Conservation (phyloP, 2,113 vertebrate genomes). For the Amphiprion percula region DNA sequence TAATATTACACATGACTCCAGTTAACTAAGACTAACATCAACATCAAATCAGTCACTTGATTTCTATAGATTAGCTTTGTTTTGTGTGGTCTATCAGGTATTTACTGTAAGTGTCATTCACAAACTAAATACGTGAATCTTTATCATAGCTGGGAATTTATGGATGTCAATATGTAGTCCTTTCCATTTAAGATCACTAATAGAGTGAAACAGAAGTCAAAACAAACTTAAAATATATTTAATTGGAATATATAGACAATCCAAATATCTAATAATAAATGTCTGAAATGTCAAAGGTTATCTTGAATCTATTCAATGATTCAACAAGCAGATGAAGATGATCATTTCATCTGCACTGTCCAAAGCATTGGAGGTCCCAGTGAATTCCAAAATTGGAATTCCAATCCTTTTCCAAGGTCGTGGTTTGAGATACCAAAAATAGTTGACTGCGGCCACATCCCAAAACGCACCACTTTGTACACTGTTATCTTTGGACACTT, state of each 20-base stretch:
- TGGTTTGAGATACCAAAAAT: conserved; percentile 92
- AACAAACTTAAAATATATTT: conserved; percentile 32
- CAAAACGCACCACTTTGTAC: conserved; percentile 92
- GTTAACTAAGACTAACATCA: too few species aligned
- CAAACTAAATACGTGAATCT: too few species aligned
- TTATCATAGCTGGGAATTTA: too few species aligned
- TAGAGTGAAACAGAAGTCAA: conserved; percentile 2
- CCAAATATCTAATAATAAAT: conserved; percentile 1
- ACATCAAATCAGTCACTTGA: too few species aligned
- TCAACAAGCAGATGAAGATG: conserved; percentile 6
- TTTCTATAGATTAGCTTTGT: too few species aligned
- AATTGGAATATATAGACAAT: conserved; percentile 24
- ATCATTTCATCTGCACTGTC: conserved; percentile 20
- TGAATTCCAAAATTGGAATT: conserved; percentile 91
- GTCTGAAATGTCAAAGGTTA: background rate
- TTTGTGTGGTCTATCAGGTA: too few species aligned
- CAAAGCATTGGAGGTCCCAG: conserved; percentile 74
- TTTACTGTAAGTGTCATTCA: too few species aligned
- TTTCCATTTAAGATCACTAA: too few species aligned
- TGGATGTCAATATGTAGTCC: too few species aligned
- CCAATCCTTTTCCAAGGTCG: conserved; percentile 91
- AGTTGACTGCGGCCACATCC: conserved; percentile 85
- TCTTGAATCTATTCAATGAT: background rate
- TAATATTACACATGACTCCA: too few species aligned
- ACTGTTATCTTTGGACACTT: conserved; percentile 92